Percentiles rank a stretch among this genome's conserved stretches.
Conservation (phyloP, 2,888 invertebrate genomes). For the Caradrina kadenii region DNA sequence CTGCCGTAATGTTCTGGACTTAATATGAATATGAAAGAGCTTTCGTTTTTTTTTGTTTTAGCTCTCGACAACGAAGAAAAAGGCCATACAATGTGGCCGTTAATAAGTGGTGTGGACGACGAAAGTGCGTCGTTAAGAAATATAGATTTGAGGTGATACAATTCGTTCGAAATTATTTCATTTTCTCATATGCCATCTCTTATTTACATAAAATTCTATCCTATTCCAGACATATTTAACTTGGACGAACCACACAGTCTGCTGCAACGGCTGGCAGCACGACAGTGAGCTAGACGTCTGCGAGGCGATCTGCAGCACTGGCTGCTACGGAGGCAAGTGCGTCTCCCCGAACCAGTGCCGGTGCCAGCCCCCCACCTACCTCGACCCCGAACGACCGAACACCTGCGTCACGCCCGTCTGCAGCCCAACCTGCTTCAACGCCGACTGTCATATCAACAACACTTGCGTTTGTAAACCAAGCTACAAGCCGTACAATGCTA, state of each 20-base stretch:
- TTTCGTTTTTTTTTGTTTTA: slow-evolving; percentile 14
- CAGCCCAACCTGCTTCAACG: slow-evolving; percentile 77
- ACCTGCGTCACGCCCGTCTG: slow-evolving; percentile 77
- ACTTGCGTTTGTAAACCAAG: slow-evolving; percentile 77
- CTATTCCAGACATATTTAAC: slow-evolving; percentile 74
- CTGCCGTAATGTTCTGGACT: too few relatives aligned
- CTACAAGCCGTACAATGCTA: slow-evolving; percentile 72
- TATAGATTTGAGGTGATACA: slow-evolving; percentile 72
- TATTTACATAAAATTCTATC: not conserved
- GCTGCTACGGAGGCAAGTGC: slow-evolving; percentile 86
- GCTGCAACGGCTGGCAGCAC: slow-evolving; percentile 85
- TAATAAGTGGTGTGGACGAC: slow-evolving; percentile 76
- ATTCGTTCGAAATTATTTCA: too few relatives aligned
- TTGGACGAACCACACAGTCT: slow-evolving; percentile 74
- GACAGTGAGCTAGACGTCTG: slow-evolving; percentile 78
- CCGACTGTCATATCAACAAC: slow-evolving; percentile 75
- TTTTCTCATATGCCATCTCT: too few relatives aligned
- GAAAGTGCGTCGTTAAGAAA: slow-evolving; percentile 72
- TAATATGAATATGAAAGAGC: too few relatives aligned
- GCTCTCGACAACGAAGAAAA: slow-evolving; percentile 60
- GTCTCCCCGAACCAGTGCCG: slow-evolving; percentile 79
- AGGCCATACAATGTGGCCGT: slow-evolving; percentile 63
- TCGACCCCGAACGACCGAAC: slow-evolving; percentile 76
- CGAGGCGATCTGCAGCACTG: slow-evolving; percentile 86
- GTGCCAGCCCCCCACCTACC: slow-evolving; percentile 76